phyloP scores from a whole-genome alignment of 2,888 invertebrate species.

The Dascillus cervinus region DNA sequence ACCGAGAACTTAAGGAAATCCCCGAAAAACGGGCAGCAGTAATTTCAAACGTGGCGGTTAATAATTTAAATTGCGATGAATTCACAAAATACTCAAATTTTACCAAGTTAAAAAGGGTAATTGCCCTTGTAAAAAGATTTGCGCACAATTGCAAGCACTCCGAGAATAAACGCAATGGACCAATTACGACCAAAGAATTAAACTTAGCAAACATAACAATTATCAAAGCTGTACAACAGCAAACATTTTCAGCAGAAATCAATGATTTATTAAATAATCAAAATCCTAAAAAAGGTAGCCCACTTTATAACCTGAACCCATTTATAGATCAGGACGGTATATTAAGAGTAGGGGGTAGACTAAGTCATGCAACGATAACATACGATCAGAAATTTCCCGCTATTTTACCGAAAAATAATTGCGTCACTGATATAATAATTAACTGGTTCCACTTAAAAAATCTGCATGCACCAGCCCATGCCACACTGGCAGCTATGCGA shows the following conservation, averaged over 20 bases:
- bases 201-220: not conserved
- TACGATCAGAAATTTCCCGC: conserved; percentile 14
- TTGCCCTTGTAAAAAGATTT: conserved; percentile 9
- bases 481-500: conserved; percentile 13
- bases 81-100: conserved; percentile 2
- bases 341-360: conserved; percentile 22
- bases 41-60: no score
- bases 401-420: conserved; percentile 20
- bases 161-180: not conserved
- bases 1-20: no score
- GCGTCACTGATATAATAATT: conserved; percentile 22
- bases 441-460: conserved; percentile 16
- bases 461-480: conserved; percentile 23
- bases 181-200: conserved; percentile 3
- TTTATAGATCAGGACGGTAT: conserved; percentile 7
- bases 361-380: conserved; percentile 3
- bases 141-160: conserved; percentile 5
- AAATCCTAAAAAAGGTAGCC: no score
- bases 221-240: conserved; percentile 2
- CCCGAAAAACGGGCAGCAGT: no score
- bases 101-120: conserved; percentile 2
- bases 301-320: conserved; percentile 4
- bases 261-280: no score
- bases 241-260: conserved; percentile 1
- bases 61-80: no score